Percentiles rank a stretch among this genome's conserved stretches.
These are phyloP conservation scores for Cladorhizidae sp. DNA, from an alignment of 37 sponge, comb jelly and placozoan genomes.

Conservation along the genomic window DNA sequence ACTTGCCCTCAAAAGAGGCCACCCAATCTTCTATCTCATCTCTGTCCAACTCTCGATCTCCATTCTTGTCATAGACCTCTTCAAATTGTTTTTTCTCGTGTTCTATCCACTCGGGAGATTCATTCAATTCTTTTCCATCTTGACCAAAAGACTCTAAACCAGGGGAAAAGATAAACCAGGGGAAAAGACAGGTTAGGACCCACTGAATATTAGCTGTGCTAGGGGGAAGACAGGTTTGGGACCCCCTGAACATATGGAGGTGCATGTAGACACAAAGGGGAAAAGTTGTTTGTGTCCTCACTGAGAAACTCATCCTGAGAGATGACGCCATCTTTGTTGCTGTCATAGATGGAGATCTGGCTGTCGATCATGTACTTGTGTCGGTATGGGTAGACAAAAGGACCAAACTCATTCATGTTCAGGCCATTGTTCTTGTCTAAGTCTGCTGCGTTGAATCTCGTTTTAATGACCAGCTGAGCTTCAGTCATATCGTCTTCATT, in stretches of 20 bases:
- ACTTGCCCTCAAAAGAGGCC: constrained; percentile 8
- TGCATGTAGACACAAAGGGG: no score
- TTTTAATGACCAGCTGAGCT: background rate
- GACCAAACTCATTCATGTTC: constrained; percentile 6
- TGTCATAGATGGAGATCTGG: background rate
- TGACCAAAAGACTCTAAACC: background rate
- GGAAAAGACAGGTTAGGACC: background rate
- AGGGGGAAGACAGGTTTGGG: background rate
- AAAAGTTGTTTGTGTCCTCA: background rate
- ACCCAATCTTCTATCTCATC: constrained; percentile 14
- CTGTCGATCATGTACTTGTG: constrained; percentile 23
- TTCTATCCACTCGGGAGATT: constrained; percentile 5
- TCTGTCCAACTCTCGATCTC: background rate
- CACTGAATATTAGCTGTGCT: background rate
- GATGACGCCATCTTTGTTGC: constrained; percentile 10
- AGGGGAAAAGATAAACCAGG: no score
- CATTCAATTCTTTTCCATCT: background rate
- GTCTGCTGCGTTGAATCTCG: constrained; percentile 12
- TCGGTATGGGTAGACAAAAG: constrained; percentile 16
- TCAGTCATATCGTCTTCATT: background rate
- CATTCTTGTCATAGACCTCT: background rate
- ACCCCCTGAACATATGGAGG: no score
- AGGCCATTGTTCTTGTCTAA: background rate
- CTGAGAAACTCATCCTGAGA: constrained; percentile 15
- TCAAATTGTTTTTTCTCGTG: background rate